phyloP scores from a whole-genome alignment of 2,797 vertebrate species.

The Sebastes taczanowskii region DNA sequence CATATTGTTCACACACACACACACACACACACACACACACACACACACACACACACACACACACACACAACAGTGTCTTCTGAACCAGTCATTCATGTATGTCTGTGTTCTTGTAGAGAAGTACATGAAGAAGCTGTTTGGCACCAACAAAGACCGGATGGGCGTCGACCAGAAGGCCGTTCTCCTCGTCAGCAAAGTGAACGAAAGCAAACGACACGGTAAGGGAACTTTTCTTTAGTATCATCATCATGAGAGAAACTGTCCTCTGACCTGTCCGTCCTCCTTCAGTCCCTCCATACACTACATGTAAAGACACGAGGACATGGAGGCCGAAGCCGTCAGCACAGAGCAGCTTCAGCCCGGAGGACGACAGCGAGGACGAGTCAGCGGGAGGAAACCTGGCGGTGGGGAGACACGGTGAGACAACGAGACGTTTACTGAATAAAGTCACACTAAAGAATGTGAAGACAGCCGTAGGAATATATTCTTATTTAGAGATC shows the following conservation, averaged over 20 bases:
- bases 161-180: conserved; percentile 96
- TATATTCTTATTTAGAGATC: too few species aligned
- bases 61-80: background rate
- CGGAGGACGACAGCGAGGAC: conserved; percentile 80
- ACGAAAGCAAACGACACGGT: conserved; percentile 94
- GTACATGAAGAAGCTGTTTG: conserved; percentile 95
- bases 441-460: background rate
- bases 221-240: conserved; percentile 52
- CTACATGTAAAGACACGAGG: conserved; percentile 92
- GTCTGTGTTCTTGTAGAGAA: conserved; percentile 81
- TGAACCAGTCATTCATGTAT: background rate
- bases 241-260: accelerated
- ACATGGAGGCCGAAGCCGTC: conserved; percentile 88
- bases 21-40: too few species aligned
- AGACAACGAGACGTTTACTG: conserved; percentile 22
- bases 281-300: conserved; percentile 90
- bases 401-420: conserved; percentile 82
- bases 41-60: too few species aligned
- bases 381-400: conserved; percentile 75
- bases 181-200: conserved; percentile 96
- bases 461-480: background rate
- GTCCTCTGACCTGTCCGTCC: background rate
- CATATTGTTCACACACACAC: background rate
- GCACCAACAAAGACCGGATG: conserved; percentile 92
- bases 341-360: conserved; percentile 27